Conservation (phyloP, 1,140 invertebrate genomes). For the Trachelipus rathkii region DNA sequence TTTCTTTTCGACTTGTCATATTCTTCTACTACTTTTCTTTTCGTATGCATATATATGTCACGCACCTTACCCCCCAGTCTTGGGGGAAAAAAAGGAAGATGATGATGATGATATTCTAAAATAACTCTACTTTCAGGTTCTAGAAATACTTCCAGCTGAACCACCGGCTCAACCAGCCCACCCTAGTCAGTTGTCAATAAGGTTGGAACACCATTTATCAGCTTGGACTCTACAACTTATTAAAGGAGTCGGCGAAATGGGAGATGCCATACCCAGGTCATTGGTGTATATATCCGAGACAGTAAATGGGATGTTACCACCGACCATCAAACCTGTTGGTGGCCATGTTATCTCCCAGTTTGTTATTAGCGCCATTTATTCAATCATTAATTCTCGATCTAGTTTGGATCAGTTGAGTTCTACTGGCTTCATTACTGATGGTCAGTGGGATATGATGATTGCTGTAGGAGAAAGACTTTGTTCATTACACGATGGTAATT, state of each 20-base stretch:
- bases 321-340: slow-evolving; percentile 60
- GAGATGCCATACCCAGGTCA: slow-evolving; percentile 59
- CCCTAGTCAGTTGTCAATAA: slow-evolving; percentile 37
- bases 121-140: slow-evolving; percentile 25
- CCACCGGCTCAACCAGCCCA: slow-evolving; percentile 41
- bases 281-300: slow-evolving; percentile 64
- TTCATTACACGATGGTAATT: slow-evolving; percentile 65
- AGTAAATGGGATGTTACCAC: slow-evolving; percentile 62
- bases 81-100: no score
- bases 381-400: slow-evolving; percentile 39
- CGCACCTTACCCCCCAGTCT: no score
- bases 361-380: slow-evolving; percentile 49
- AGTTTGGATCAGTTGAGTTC: slow-evolving; percentile 35
- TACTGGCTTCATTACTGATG: slow-evolving; percentile 33
- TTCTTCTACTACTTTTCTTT: no score
- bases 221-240: slow-evolving; percentile 43
- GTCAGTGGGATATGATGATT: slow-evolving; percentile 51
- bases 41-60: no score
- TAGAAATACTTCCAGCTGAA: slow-evolving; percentile 28
- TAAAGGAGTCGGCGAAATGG: slow-evolving; percentile 27
- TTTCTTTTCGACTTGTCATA: no score
- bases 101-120: no score
- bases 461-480: slow-evolving; percentile 69
- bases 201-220: slow-evolving; percentile 40
- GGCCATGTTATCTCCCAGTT: slow-evolving; percentile 60